A percentile compares a stretch with the other conserved stretches of the same genome.
phyloP scores from a whole-genome alignment of 1,140 invertebrate genomes.

The Marisa cornuarietis region DNA sequence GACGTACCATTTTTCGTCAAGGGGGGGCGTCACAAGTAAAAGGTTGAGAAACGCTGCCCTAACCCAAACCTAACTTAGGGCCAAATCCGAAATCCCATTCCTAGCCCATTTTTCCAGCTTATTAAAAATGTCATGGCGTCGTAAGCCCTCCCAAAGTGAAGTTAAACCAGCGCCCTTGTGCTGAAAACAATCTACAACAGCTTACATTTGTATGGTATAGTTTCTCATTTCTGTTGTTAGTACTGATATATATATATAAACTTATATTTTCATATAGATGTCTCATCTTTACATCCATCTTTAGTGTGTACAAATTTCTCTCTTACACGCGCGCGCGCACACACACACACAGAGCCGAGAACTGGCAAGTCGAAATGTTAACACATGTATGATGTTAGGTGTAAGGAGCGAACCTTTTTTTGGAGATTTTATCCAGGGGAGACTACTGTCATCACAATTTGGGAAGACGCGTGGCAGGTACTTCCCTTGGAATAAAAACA shows the following conservation, averaged over 20 bases:
- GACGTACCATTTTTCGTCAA: no score
- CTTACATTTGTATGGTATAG: not conserved
- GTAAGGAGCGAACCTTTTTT: no score
- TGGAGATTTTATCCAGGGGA: no score
- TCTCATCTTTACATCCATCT: not conserved
- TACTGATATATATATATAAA: not conserved
- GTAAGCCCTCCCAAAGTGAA: not conserved
- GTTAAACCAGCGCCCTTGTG: not conserved
- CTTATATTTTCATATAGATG: not conserved
- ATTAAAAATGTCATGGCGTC: no score
- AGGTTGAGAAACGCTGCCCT: no score
- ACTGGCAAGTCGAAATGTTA: not conserved
- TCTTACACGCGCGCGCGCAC: not conserved
- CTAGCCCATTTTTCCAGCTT: no score
- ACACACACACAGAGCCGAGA: not conserved
- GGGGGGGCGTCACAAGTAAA: no score
- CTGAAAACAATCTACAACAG: not conserved
- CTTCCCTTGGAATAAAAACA: no score
- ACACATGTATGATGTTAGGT: not conserved
- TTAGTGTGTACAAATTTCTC: not conserved
- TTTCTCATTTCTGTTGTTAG: not conserved
- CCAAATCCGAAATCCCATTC: no score
- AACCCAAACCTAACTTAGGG: no score
- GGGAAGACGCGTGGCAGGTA: no score
- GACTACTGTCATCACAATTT: no score